Conservation (phyloP, 2,888 invertebrate genomes). For the Ennomos quercinarius region DNA sequence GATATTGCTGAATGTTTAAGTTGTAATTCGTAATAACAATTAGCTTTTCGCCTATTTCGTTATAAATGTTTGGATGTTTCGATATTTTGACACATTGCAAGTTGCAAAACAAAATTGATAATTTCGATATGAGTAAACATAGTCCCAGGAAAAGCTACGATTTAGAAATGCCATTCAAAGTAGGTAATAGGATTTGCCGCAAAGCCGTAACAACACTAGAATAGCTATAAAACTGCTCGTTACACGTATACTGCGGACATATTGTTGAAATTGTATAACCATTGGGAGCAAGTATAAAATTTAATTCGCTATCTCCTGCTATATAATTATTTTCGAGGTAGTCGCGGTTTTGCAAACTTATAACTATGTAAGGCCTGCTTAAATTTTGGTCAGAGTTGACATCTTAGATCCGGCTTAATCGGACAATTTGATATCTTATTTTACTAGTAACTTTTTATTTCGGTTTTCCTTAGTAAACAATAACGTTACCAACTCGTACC, state of each 20-base stretch:
- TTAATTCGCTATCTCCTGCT: slow-evolving; percentile 30
- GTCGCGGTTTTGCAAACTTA: slow-evolving; percentile 32
- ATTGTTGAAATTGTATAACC: slow-evolving; percentile 24
- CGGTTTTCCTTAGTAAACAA: too few species aligned
- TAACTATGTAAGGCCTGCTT: neutral
- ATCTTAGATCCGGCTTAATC: neutral
- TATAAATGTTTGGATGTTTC: too few species aligned
- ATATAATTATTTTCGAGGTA: slow-evolving; percentile 45
- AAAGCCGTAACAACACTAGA: slow-evolving; percentile 6
- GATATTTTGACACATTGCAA: too few species aligned
- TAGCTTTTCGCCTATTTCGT: too few species aligned
- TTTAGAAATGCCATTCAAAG: slow-evolving; percentile 3
- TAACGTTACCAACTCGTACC: too few species aligned
- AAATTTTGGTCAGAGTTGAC: neutral
- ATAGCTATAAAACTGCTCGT: slow-evolving; percentile 18
- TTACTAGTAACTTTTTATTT: too few species aligned
- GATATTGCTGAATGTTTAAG: too few species aligned
- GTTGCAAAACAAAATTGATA: too few species aligned
- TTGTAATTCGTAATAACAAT: too few species aligned
- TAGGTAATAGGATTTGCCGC: slow-evolving; percentile 9
- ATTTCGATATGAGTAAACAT: too few species aligned
- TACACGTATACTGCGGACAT: slow-evolving; percentile 6
- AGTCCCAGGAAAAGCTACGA: neutral
- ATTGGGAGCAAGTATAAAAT: slow-evolving; percentile 31
- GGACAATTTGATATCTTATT: neutral